Evolutionary conservation across 2,797 vertebrate genomes (phyloP).

Genomic region (Melanogrammus aeglefinus): DNA sequence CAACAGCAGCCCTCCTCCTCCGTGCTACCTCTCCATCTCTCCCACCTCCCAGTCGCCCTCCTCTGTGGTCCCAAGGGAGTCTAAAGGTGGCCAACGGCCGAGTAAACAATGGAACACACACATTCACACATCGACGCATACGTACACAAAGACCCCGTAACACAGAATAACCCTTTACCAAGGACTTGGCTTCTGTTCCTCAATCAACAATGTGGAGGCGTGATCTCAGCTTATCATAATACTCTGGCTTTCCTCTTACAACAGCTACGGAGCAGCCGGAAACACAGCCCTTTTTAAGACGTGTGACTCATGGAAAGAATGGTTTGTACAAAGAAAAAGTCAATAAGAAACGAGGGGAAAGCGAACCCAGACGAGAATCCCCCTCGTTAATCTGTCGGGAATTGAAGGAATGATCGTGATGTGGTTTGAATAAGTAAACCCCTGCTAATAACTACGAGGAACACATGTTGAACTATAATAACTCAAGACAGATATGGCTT

Average conservation of each 20-base stretch:
- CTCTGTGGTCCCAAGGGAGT: slow-evolving; percentile 39
- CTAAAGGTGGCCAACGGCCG: slow-evolving; percentile 39
- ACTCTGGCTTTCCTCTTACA: slow-evolving; percentile 47
- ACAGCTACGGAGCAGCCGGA: slow-evolving; percentile 41
- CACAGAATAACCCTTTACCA: slow-evolving; percentile 41
- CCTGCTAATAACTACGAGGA: slow-evolving; percentile 33
- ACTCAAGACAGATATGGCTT: slow-evolving; percentile 39
- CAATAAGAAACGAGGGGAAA: slow-evolving; percentile 24
- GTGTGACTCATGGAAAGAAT: slow-evolving; percentile 8
- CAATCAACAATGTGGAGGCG: slow-evolving; percentile 44
- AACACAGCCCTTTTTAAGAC: slow-evolving; percentile 20
- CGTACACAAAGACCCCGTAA: slow-evolving; percentile 10
- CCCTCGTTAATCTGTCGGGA: slow-evolving; percentile 7
- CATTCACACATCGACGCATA: slow-evolving; percentile 28
- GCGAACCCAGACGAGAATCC: background rate
- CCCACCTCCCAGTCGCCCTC: slow-evolving; percentile 20
- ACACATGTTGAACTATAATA: slow-evolving; percentile 24
- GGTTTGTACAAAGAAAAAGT: slow-evolving; percentile 8
- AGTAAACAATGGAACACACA: slow-evolving; percentile 63
- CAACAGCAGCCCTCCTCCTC: background rate
- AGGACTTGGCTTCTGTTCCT: slow-evolving; percentile 44
- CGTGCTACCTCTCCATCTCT: background rate
- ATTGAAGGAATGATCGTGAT: slow-evolving; percentile 27
- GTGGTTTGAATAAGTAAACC: slow-evolving; percentile 31
- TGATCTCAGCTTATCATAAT: slow-evolving; percentile 57